A percentile compares a stretch with the other conserved stretches of the same genome.
phyloP scores from a whole-genome alignment of 2,797 vertebrate species.

The Garrulus glandarius region DNA sequence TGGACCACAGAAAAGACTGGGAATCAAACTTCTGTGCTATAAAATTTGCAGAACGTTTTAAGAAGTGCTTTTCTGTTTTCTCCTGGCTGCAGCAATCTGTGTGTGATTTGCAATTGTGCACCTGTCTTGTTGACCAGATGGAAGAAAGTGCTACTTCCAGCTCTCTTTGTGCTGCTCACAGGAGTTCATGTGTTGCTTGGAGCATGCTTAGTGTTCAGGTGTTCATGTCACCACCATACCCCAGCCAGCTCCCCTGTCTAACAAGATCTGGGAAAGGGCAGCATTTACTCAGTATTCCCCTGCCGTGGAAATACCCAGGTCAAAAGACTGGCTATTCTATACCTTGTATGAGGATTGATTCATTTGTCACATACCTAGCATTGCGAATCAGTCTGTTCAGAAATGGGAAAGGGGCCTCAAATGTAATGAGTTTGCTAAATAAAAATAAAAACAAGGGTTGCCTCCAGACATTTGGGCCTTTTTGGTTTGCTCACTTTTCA shows the following conservation, averaged over 20 bases:
- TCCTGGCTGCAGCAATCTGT: neutral
- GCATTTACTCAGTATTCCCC: neutral
- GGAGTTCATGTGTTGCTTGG: neutral
- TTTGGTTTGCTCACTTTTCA: neutral
- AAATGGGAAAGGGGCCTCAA: neutral
- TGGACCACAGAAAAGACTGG: neutral
- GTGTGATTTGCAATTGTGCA: neutral
- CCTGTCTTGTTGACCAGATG: neutral
- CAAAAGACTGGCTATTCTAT: neutral
- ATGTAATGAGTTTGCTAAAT: neutral
- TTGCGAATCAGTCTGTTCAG: neutral
- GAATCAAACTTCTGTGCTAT: neutral
- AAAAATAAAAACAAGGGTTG: neutral
- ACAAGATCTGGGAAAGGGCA: neutral
- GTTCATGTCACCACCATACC: neutral
- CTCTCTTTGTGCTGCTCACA: neutral
- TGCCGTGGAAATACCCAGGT: neutral
- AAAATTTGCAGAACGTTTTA: neutral
- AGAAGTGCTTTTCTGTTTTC: neutral
- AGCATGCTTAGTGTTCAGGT: neutral
- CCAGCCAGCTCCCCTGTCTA: neutral
- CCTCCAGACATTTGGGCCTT: neutral
- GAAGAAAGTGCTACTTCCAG: neutral
- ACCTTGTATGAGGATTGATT: neutral
- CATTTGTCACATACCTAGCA: neutral